Percentiles rank a stretch among this genome's conserved stretches.
phyloP scores from a whole-genome alignment of 2,113 vertebrate species.

The Ceyx cyanopectus region DNA sequence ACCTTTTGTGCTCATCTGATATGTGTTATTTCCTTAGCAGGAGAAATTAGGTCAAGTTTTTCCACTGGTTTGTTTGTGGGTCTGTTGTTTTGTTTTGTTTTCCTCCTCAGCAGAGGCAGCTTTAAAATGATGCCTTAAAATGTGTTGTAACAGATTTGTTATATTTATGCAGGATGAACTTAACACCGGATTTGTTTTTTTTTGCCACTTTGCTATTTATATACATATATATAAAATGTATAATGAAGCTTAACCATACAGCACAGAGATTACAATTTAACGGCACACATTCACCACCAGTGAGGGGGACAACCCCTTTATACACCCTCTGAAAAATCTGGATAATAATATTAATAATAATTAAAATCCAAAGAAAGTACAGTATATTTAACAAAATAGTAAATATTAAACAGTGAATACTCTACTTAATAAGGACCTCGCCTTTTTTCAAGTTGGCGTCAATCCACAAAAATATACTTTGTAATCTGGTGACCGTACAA shows the following conservation, averaged over 20 bases:
- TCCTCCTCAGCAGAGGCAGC: slow-evolving; percentile 75
- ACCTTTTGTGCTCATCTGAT: slow-evolving; percentile 76
- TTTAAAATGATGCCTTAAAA: slow-evolving; percentile 78
- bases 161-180: slow-evolving; percentile 83
- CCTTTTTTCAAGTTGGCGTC: slow-evolving; percentile 91
- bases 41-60: slow-evolving; percentile 75
- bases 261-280: slow-evolving; percentile 89
- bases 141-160: slow-evolving; percentile 73
- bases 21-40: slow-evolving; percentile 63
- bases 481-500: slow-evolving; percentile 93
- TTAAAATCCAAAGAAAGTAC: slow-evolving; percentile 91
- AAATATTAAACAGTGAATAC: slow-evolving; percentile 96
- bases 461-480: slow-evolving; percentile 99
- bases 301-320: slow-evolving; percentile 83
- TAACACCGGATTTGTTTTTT: slow-evolving; percentile 72
- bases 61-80: slow-evolving; percentile 5
- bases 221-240: slow-evolving; percentile 85
- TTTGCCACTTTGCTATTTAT: slow-evolving; percentile 86
- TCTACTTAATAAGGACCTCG: slow-evolving; percentile 93
- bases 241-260: slow-evolving; percentile 88
- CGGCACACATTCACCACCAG: slow-evolving; percentile 91
- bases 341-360: slow-evolving; percentile 83
- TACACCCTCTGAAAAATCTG: slow-evolving; percentile 86
- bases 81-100: background rate
- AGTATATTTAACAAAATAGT: slow-evolving; percentile 95